Conservation (phyloP, 2,113 vertebrate species). For the Epinephelus lanceolatus region DNA sequence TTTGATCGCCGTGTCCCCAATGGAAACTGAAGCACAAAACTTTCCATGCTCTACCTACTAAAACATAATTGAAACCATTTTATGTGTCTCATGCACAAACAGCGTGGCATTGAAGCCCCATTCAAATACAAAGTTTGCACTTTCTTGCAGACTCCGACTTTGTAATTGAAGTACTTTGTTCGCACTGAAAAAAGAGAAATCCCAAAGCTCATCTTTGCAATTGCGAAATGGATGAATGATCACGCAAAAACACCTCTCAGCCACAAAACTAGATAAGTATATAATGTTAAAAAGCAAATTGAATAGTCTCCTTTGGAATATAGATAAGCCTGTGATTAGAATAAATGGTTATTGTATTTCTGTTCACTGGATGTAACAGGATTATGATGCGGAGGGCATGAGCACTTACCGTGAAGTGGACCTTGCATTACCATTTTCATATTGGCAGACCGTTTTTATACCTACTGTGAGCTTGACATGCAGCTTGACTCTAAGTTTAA, state of each 20-base stretch:
- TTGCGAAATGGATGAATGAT: background rate
- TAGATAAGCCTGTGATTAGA: slow-evolving; percentile 8
- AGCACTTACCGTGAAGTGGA: background rate
- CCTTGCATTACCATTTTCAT: slow-evolving; percentile 13
- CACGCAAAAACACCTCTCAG: background rate
- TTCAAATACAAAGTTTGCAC: background rate
- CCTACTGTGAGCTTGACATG: background rate
- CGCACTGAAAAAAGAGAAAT: background rate
- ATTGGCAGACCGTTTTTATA: background rate
- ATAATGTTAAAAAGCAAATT: background rate
- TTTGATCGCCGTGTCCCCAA: background rate
- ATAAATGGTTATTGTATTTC: background rate
- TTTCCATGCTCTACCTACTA: background rate
- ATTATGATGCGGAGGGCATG: background rate
- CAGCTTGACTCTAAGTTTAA: background rate
- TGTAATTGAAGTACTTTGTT: slow-evolving; percentile 1
- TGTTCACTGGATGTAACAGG: slow-evolving; percentile 1
- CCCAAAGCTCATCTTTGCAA: background rate
- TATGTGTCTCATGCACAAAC: background rate
- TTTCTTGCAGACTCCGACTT: background rate
- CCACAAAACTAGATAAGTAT: background rate
- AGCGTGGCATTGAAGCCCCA: background rate
- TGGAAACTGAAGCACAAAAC: slow-evolving; percentile 1
- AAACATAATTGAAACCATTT: slow-evolving; percentile 13
- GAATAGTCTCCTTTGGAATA: background rate